A percentile compares a stretch with the other conserved stretches of the same genome.
phyloP scores from a whole-genome alignment of 2,888 invertebrate genomes.

The Smittia aterrima region DNA sequence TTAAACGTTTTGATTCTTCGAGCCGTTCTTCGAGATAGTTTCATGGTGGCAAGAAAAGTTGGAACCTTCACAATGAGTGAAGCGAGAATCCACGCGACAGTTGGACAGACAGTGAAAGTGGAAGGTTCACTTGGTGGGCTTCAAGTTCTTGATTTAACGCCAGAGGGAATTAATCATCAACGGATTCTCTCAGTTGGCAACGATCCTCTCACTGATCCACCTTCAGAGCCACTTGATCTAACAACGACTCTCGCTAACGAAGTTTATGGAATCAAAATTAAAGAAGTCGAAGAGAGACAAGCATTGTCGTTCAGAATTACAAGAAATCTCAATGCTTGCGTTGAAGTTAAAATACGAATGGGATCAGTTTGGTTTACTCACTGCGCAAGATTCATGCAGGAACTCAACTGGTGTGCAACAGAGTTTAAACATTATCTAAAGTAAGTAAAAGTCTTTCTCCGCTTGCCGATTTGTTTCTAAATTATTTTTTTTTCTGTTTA shows the following conservation, averaged over 20 bases:
- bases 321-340: constrained; percentile 49
- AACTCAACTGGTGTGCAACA: constrained; percentile 82
- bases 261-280: constrained; percentile 49
- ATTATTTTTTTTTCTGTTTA: constrained; percentile 52
- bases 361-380: constrained; percentile 94
- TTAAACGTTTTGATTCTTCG: constrained; percentile 83
- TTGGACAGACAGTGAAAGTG: constrained; percentile 67
- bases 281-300: constrained; percentile 50
- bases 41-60: constrained; percentile 77
- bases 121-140: constrained; percentile 89
- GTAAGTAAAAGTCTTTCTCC: constrained; percentile 46
- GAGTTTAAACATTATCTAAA: constrained; percentile 80
- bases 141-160: constrained; percentile 84
- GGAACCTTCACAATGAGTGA: constrained; percentile 91
- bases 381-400: constrained; percentile 79
- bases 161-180: constrained; percentile 78
- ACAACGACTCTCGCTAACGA: constrained; percentile 51
- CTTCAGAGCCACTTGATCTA: constrained; percentile 48
- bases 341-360: constrained; percentile 59
- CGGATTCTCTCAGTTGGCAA: constrained; percentile 81
- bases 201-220: constrained; percentile 63
- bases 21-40: constrained; percentile 71
- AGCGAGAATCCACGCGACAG: constrained; percentile 81
- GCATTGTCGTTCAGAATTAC: constrained; percentile 53
- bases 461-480: neutral